Percentiles rank a stretch among this genome's conserved stretches.
phyloP scores from a whole-genome alignment of 2,888 invertebrate genomes.

The Megalurothrips usitatus region DNA sequence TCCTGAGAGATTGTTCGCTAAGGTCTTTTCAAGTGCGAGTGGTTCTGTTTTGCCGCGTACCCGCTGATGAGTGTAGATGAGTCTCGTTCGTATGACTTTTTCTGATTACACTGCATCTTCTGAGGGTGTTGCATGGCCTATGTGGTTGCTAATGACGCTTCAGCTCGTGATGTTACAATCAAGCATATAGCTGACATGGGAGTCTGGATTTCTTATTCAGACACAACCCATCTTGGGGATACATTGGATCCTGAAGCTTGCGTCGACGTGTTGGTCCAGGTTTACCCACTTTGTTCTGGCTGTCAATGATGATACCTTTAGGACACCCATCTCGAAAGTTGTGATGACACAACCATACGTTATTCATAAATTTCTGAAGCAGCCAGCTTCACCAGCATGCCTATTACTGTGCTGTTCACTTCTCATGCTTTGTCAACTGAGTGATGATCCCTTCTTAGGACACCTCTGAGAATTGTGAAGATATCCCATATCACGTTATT shows the following conservation, averaged over 20 bases:
- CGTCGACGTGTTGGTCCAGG: neutral
- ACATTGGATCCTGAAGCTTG: neutral
- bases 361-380: neutral
- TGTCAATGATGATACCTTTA: neutral
- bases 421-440: no score
- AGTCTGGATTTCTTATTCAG: neutral
- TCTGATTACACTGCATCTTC: neutral
- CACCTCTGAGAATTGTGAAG: no score
- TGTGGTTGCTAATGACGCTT: neutral
- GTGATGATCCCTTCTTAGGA: no score
- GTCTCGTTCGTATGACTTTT: slow-evolving; percentile 7
- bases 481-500: neutral
- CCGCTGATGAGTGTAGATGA: no score
- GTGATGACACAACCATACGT: neutral
- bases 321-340: neutral
- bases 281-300: neutral
- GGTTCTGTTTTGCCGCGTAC: no score
- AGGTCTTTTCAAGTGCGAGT: neutral
- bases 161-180: neutral
- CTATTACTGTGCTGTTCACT: no score
- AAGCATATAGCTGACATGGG: neutral
- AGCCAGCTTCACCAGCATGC: neutral
- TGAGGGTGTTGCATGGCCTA: neutral
- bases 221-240: neutral
- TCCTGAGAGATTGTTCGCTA: neutral